Conservation (phyloP, 2,797 vertebrate genomes). For the Cynopterus sphinx region DNA sequence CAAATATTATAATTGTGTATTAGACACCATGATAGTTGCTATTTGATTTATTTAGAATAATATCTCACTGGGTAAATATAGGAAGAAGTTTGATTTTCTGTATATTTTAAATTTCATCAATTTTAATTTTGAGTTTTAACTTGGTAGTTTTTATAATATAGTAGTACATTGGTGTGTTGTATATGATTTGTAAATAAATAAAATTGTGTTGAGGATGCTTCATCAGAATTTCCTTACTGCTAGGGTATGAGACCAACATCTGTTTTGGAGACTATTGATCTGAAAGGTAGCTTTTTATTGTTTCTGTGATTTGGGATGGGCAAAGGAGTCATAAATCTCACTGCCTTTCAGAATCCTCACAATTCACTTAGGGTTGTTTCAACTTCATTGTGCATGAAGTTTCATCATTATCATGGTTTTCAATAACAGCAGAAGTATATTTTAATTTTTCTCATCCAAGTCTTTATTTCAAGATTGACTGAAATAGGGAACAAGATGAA, state of each 20-base stretch:
- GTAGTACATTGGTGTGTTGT: background rate
- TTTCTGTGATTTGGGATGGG: conserved; percentile 9
- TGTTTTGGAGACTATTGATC: background rate
- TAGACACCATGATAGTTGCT: background rate
- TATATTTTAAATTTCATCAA: background rate
- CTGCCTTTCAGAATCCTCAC: background rate
- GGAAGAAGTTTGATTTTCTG: background rate
- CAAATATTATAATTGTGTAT: background rate
- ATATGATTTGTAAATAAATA: background rate
- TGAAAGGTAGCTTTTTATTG: background rate
- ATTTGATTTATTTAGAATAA: conserved; percentile 12
- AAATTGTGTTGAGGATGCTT: background rate
- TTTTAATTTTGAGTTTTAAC: conserved; percentile 17
- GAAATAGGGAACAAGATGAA: background rate
- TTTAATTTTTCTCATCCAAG: conserved; percentile 7
- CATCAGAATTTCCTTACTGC: background rate
- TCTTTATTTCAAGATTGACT: conserved; percentile 32
- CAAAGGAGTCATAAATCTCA: background rate
- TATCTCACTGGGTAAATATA: background rate
- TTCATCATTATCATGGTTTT: conserved; percentile 37
- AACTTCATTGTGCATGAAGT: background rate
- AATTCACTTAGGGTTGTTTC: conserved; percentile 32
- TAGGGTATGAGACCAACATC: background rate
- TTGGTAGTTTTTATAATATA: background rate
- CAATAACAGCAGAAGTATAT: background rate